Evolutionary conservation across 2,113 vertebrate genomes (phyloP), one percentile per base, ranked within the genome.

Genomic region (Centropus bengalensis): DNA sequence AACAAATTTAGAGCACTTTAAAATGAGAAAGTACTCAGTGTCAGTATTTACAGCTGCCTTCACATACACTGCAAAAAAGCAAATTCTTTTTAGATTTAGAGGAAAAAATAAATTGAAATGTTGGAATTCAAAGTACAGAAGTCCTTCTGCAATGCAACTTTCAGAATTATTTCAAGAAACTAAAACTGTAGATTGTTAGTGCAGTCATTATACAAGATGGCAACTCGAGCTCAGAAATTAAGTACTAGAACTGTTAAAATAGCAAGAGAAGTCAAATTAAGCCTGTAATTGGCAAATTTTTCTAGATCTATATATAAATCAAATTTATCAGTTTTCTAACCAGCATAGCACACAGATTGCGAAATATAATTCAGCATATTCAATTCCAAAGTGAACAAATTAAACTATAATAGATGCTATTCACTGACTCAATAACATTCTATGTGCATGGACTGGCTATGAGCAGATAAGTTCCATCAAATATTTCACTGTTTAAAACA

Each of bases 91-190:
- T 56, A 60, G 16, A 79, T 71, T 83, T 66, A 27, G 24, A 63
- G 14, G 13, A 77, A 26, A 52, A 89, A 77, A 88, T 15, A 16
- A 7, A 59, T 75, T 73, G 76, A 67, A 27, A 58, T 49, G 17
- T 19, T 89, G 32, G 49, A 91, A 60, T 36, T 6, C 8, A 19
- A 80, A 94, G n/a, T 6, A 66, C 20, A 21, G 67, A 77, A 82
- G 44, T 4, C 11, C 64, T 71, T 64, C 60, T 64, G 49, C 70
- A 74, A 40, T 8, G 7, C 16, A 89, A 54, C 60, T 83, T 28
- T 85, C n/a, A 77, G 38, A 91, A 70, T 70, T 76, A 95, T 59
- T 87, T 89, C 87, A 83, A 77, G 79, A 83, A 94, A 89, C n/a
- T 2, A 36, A 58, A 91, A 67, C 8, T 49, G 9, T 45, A 70